A percentile compares a stretch with the other conserved stretches of the same genome.
phyloP scores from a whole-genome alignment of 2,113 vertebrate species.

The Nothoprocta perdicaria region DNA sequence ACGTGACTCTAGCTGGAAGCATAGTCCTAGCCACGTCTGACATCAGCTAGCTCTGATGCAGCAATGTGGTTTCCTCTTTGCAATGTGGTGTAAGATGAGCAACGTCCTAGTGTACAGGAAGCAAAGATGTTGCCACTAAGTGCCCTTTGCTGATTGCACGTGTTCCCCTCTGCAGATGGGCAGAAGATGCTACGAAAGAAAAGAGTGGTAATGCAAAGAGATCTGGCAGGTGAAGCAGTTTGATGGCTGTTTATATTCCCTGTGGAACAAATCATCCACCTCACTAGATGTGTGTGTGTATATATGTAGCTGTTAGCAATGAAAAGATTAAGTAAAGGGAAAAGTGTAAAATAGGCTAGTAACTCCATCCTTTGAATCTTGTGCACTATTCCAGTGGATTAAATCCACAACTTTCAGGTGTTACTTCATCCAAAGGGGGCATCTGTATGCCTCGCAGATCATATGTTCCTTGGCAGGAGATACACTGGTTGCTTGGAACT shows the following conservation, averaged over 20 bases:
- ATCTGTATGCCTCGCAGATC: not conserved
- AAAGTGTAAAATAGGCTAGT: not conserved
- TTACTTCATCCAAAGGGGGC: not conserved
- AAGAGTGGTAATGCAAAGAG: not conserved
- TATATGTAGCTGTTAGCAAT: not conserved
- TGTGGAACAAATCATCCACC: not conserved
- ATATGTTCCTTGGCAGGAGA: not conserved
- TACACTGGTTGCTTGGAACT: not conserved
- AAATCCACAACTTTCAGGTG: not conserved
- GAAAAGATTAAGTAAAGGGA: not conserved
- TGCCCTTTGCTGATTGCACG: not conserved
- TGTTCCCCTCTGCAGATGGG: not conserved
- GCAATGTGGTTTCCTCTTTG: not conserved
- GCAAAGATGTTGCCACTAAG: not conserved
- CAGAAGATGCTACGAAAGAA: not conserved
- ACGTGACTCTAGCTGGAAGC: not conserved
- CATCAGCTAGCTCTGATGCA: not conserved
- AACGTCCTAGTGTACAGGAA: not conserved
- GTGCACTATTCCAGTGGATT: not conserved
- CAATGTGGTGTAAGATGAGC: not conserved
- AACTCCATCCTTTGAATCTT: not conserved
- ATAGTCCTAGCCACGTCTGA: fast-evolving
- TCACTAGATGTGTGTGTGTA: not conserved
- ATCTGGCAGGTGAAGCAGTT: not conserved
- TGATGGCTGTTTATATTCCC: not conserved